Evolutionary conservation across 2,113 vertebrate species (phyloP), one percentile per base, ranked within the genome.

Genomic region (Casuarius casuarius): DNA sequence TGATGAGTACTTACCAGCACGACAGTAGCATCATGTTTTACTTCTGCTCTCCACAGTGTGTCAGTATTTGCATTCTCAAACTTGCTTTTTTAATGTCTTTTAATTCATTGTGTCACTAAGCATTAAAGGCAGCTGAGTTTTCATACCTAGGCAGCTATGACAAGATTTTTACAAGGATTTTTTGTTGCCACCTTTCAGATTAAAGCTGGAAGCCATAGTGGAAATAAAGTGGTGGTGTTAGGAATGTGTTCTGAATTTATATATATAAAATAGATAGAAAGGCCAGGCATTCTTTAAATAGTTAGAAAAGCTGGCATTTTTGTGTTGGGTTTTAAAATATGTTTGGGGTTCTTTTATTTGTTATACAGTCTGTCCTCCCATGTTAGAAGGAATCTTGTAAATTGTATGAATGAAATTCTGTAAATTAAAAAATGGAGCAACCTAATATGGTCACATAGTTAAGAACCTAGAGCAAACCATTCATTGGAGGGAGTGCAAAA

Each of bases 21-120:
- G 17, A n/a, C 5, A 71, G 13, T 28, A 56, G 8, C 2, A 1
- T 76, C 42, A 12, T 93, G 92, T 65, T 6, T 14, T 97, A 68
- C 93, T 93, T 95, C 26, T 6, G 46, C 77, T 92, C 87, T 44
- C 97, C 97, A 97, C 96, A 80, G 65, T 12, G 95, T 90, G 97
- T 94, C 97, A 97, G 84, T 93, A 5, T 94, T 85, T 87, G 71
- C 90, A 76, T 94, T 72, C 56, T 14, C 10, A 5, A 52, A 33
- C 74, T 5, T 82, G 40, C 49, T 46, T 20, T 1, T 58, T 70
- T 42, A 4, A 20, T 4, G 18, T 5, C 33, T 76, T 80, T 46
- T 74, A 59, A 71, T 58, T 70, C 28, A 7, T 23, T 12, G 1
- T 56, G 28, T 38, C 58, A 9, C 51, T 35, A 56, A 72, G 38